phyloP scores from a whole-genome alignment of 2,797 vertebrate species.

The Benthosema pterotum region DNA sequence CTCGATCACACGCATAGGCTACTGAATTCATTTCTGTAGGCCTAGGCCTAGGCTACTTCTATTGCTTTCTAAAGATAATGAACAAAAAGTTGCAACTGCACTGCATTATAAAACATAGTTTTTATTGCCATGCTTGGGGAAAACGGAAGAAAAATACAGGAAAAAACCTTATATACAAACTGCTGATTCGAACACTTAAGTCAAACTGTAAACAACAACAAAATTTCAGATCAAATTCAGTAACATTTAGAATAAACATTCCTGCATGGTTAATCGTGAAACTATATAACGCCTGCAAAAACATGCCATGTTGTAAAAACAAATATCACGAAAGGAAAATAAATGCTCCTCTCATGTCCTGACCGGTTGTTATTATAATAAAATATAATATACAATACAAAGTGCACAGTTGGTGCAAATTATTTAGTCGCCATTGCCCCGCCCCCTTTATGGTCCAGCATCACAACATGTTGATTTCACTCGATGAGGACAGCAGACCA shows the following conservation, averaged over 20 bases:
- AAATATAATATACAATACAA: slow-evolving; percentile 27
- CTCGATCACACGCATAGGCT: too few species aligned
- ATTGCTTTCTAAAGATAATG: too few species aligned
- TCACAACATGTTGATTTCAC: slow-evolving; percentile 77
- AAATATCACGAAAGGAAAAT: not conserved
- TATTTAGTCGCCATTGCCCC: slow-evolving; percentile 8
- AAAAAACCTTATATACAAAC: slow-evolving; percentile 20
- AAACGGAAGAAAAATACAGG: slow-evolving; percentile 9
- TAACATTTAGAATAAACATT: slow-evolving; percentile 38
- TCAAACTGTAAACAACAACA: slow-evolving; percentile 30
- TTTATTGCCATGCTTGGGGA: slow-evolving; percentile 31
- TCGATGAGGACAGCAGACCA: slow-evolving; percentile 19
- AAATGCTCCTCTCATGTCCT: not conserved
- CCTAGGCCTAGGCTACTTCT: too few species aligned
- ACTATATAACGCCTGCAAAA: not conserved
- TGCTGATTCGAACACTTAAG: slow-evolving; percentile 30
- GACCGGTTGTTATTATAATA: slow-evolving; percentile 16
- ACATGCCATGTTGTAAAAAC: slow-evolving; percentile 5
- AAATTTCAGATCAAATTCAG: slow-evolving; percentile 26
- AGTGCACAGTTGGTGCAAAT: slow-evolving; percentile 16
- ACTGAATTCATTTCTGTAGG: too few species aligned
- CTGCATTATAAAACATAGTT: not conserved
- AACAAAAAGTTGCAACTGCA: not conserved
- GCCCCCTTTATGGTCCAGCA: slow-evolving; percentile 41
- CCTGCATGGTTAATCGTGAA: slow-evolving; percentile 11